These are phyloP conservation scores for Notamacropus eugenii DNA, from an alignment of 2,797 vertebrate genomes.

Conservation along the genomic window DNA sequence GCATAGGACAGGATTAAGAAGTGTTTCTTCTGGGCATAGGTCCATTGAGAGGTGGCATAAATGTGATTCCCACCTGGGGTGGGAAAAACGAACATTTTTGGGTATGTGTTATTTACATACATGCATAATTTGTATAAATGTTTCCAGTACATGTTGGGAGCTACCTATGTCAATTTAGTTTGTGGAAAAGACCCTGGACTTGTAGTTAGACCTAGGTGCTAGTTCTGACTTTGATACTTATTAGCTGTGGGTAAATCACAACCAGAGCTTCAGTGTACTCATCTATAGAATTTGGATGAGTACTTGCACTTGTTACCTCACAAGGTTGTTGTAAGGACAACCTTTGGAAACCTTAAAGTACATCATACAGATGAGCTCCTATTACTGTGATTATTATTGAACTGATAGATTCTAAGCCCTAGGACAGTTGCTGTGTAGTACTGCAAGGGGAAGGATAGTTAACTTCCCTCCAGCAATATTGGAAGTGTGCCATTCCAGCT, in stretches of 20 bases:
- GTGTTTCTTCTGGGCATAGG: constrained; percentile 31
- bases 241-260: neutral
- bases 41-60: constrained; percentile 15
- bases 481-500: neutral
- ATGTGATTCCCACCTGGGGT: constrained; percentile 21
- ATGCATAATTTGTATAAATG: constrained; percentile 10
- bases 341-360: neutral
- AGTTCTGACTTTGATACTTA: neutral
- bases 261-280: neutral
- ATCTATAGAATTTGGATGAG: neutral
- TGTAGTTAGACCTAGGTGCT: neutral
- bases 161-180: neutral
- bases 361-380: neutral
- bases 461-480: neutral
- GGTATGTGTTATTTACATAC: constrained; percentile 20
- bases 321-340: neutral
- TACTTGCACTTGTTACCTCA: neutral
- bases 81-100: neutral
- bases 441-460: neutral
- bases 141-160: neutral
- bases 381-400: neutral
- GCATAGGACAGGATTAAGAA: constrained; percentile 29
- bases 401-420: neutral
- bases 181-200: neutral
- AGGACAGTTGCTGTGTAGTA: neutral